Evolutionary conservation across 2,797 vertebrate genomes (phyloP), one percentile per base, ranked within the genome.

Genomic region (Sebastes diaconus): DNA sequence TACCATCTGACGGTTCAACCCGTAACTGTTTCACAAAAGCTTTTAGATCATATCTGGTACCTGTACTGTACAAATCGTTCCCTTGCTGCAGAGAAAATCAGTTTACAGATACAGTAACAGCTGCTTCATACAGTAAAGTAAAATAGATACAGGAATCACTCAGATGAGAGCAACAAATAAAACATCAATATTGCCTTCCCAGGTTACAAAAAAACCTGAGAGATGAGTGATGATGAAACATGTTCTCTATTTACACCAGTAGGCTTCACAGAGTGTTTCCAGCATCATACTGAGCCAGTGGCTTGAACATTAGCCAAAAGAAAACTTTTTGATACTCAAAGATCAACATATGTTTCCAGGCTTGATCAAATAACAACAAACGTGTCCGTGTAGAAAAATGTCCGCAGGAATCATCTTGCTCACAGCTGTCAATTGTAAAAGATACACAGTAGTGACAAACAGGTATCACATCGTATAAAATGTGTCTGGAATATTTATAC

Each of bases 281-380:
- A 68, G 1, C 27, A 27, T 68, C 57, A 20, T 10, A 6, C 8
- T 32, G 34, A 34, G 50, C 14, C 22, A 24, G 16, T 12, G 5
- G 34, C 20, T 78, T 61, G 57, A 66, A 66, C 46, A 50, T 61
- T 16, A 27, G 27, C 27, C 34, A 75, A 75, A 72, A 32, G 8
- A 24, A 60, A 57, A 11, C 13, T 8, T 58, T 72, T 20, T 64
- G 55, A 68, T 55, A 3, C 18, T 73, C 64, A 58, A 18, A 54
- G 68, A 74, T 52, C 36, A 60, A 29, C 60, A 54, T 59, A 3
- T 29, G 30, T 75, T 73, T 73, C 52, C 13, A 50, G 36, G 30
- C 8, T 63, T 20, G 24, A 81, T 81, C 50, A 73, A 54, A n/a
- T 5, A 34, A 77, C 14, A 34, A 61, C 24, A 50, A 75, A 67